Evolutionary conservation across 2,113 vertebrate genomes (phyloP).

Genomic region (mouse (Mus musculus)): GRCm39 chr2:26540501-26541000

Average conservation of each 20-base stretch:
- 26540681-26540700: too few relatives aligned
- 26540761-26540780: not conserved
- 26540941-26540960: not conserved
- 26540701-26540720: too few relatives aligned
- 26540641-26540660: not conserved
- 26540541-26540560: not conserved
- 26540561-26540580: not conserved
- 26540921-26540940: too few relatives aligned
- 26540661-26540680: not conserved
- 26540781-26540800: not conserved
- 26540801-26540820: not conserved
- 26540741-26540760: not conserved
- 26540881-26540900: not conserved
- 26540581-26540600: not conserved
- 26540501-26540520: not conserved
- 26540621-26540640: rapidly evolving
- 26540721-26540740: too few relatives aligned
- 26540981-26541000: not conserved
- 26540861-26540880: not conserved
- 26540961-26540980: not conserved
- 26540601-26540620: not conserved
- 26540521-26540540: not conserved
- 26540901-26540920: not conserved
- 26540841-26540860: not conserved
- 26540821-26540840: not conserved